Evolutionary conservation across 2,113 vertebrate genomes (phyloP), one percentile per base, ranked within the genome.

Genomic region (Caretta caretta): DNA sequence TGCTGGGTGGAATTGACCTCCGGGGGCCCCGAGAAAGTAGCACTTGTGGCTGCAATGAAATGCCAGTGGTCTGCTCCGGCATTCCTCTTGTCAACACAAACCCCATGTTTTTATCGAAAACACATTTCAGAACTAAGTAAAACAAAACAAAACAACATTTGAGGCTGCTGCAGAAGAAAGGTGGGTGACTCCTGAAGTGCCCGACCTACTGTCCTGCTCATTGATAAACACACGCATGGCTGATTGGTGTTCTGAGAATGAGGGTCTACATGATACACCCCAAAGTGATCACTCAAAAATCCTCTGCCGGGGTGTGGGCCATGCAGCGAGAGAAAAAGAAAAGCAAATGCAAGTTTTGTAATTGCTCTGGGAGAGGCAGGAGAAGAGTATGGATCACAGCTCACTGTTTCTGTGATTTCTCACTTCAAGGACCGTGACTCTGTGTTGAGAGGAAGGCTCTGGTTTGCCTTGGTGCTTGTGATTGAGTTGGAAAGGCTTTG

Each of bases 101-200:
- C 89, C 87, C 95, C 92, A 95, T 97, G 93, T 94, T 97, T 97
- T 96, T 93, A 98, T 98, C 97, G 93, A 96, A 98, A 98, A 97
- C 98, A 98, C 72, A 90, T 98, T 97, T 98, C 93, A 93, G 97
- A 96, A 88, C 72, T 90, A 75, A 96, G 96, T 42, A 57, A 84
- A 76, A 95, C 80, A 88, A 69, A 90, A 87, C 72, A 92, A 98
- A 96, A 90, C 65, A 93, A 94, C 0, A 0, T 86, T 88, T 42
- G 87, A 94, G 93, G 83, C 80, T 17, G 92, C 89, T 95, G 84
- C 95, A 81, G 84, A 86, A 81, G 88, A 93, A 96, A 96, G 95
- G 95, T 96, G 89, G 87, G 88, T 29, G 86, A 89, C 72, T 46
- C 93, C 51, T 86, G 91, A 92, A 79, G 50, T 31, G 49, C 84